Evolutionary conservation across 2,113 vertebrate species (phyloP).

Genomic region (Oryzias curvinotus): DNA sequence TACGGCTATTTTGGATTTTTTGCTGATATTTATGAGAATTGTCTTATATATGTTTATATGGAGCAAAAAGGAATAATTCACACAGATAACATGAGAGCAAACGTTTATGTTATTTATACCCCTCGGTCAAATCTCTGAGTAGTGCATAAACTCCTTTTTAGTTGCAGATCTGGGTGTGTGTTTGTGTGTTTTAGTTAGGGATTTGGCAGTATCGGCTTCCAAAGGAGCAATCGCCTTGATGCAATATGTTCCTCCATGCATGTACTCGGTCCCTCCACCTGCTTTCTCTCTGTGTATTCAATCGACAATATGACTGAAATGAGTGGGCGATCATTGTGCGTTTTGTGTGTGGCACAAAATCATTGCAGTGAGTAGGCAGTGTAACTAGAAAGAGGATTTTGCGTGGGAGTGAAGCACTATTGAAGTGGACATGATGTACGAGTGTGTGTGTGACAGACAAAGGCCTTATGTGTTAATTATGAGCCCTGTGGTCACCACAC

Average conservation of each 20-base stretch:
- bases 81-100: background rate
- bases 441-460: constrained; percentile 25
- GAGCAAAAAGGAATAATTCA: background rate
- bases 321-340: constrained; percentile 59
- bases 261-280: constrained; percentile 45
- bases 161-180: constrained; percentile 23
- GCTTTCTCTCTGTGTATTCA: constrained; percentile 51
- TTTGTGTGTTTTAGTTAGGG: constrained; percentile 37
- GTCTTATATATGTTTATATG: background rate
- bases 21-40: background rate
- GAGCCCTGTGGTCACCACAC: constrained; percentile 19
- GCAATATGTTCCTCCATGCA: constrained; percentile 57
- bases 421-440: constrained; percentile 57
- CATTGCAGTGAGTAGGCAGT: constrained; percentile 65
- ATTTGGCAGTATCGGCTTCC: constrained; percentile 44
- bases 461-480: constrained; percentile 45
- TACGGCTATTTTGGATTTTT: background rate
- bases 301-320: constrained; percentile 55
- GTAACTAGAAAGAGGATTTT: constrained; percentile 68
- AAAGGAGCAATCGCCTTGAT: constrained; percentile 63
- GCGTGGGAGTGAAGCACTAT: constrained; percentile 70
- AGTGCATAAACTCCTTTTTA: constrained; percentile 21
- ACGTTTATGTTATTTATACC: constrained; percentile 30
- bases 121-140: constrained; percentile 13
- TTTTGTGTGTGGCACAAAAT: constrained; percentile 41